A percentile compares a stretch with the other conserved stretches of the same genome.
Evolutionary conservation across 2,113 vertebrate genomes (phyloP).

Genomic region (Genyomyrus donnyi): DNA sequence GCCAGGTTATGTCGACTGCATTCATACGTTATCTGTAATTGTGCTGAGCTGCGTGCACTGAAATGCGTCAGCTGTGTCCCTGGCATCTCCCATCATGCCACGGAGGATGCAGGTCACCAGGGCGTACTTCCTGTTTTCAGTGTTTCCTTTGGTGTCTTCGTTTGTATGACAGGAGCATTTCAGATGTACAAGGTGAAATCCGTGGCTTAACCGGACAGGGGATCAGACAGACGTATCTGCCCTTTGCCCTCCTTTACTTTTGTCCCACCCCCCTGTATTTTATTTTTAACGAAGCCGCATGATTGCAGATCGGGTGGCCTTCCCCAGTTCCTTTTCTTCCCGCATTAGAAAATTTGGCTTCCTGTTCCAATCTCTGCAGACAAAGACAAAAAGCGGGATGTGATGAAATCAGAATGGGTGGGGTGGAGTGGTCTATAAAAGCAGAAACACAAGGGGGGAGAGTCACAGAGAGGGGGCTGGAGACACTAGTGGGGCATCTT

Average conservation of each 20-base stretch:
- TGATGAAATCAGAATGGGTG: not conserved
- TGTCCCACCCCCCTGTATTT: no score
- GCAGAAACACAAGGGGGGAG: not conserved
- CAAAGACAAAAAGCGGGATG: conserved; percentile 29
- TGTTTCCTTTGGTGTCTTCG: not conserved
- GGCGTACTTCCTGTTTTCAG: not conserved
- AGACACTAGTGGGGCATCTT: not conserved
- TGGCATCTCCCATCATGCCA: no score
- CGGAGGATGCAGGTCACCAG: not conserved
- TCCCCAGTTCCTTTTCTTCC: not conserved
- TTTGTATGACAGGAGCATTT: not conserved
- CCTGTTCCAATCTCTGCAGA: not conserved
- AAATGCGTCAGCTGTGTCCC: not conserved
- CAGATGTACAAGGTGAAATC: not conserved
- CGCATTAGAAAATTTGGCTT: not conserved
- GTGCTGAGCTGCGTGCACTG: not conserved
- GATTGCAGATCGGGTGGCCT: not conserved
- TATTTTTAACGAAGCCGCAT: not conserved
- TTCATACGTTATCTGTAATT: not conserved
- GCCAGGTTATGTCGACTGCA: not conserved
- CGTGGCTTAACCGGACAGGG: not conserved
- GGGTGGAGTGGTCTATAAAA: not conserved
- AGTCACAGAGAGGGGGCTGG: not conserved
- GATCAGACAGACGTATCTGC: not conserved
- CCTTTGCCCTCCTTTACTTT: not conserved